These are phyloP conservation scores for Lagria hirta DNA, from an alignment of 2,888 invertebrate genomes.

Conservation along the genomic window DNA sequence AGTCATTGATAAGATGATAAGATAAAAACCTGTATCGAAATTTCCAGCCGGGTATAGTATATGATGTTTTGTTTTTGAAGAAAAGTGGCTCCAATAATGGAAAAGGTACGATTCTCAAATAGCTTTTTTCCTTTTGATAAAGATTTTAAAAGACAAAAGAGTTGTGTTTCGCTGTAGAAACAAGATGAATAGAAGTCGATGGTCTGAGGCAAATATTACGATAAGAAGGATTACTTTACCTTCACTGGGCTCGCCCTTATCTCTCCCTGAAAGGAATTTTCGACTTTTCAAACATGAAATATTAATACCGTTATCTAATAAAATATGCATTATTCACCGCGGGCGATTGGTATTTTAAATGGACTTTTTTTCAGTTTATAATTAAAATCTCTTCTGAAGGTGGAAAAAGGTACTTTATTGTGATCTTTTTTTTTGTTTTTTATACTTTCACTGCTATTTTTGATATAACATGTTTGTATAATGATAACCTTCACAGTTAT, in stretches of 20 bases:
- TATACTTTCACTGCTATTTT: no score
- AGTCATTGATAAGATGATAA: conserved; percentile 9
- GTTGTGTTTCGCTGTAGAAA: conserved; percentile 2
- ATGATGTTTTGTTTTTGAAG: conserved; percentile 10
- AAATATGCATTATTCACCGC: conserved; percentile 9
- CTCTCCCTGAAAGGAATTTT: conserved; percentile 1
- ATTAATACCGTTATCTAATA: conserved; percentile 8
- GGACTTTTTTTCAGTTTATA: conserved; percentile 8
- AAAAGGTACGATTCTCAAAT: conserved; percentile 13
- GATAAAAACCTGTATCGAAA: conserved; percentile 1
- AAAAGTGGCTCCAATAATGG: conserved; percentile 4
- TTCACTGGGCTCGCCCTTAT: conserved; percentile 13
- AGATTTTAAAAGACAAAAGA: not conserved
- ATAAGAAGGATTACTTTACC: conserved; percentile 11
- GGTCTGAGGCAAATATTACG: conserved; percentile 4
- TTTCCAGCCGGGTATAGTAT: conserved; percentile 1
- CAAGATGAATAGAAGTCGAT: no score
- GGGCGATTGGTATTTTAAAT: conserved; percentile 17
- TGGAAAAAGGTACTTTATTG: no score
- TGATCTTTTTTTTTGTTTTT: no score
- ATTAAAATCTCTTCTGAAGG: conserved; percentile 10
- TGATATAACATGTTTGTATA: no score
- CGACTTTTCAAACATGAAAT: conserved; percentile 6
- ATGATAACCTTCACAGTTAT: no score
- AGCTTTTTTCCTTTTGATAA: conserved; percentile 8